These are phyloP conservation scores for Trachelus troglodyta DNA, from an alignment of 2,888 invertebrate genomes.

Conservation along the genomic window DNA sequence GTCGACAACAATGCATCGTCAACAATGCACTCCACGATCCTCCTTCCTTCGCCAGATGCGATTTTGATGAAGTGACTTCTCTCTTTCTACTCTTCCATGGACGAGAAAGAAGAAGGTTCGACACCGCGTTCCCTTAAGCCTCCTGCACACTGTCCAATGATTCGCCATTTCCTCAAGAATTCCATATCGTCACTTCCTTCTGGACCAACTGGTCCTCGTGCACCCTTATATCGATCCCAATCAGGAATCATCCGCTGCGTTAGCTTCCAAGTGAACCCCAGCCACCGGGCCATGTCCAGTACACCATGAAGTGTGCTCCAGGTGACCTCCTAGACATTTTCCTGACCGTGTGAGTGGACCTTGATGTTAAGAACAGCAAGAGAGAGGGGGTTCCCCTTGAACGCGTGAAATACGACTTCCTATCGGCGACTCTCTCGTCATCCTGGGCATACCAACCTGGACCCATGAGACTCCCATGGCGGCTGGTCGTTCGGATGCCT, in stretches of 20 bases:
- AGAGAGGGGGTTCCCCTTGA: slow-evolving; percentile 14
- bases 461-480: not conserved
- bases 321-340: not conserved
- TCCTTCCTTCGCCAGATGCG: slow-evolving; percentile 47
- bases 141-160: slow-evolving; percentile 3
- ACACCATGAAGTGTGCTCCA: not conserved
- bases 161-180: not conserved
- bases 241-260: not conserved
- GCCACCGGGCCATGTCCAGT: not conserved
- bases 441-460: slow-evolving; percentile 32
- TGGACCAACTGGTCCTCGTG: not conserved
- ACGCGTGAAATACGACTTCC: slow-evolving; percentile 41
- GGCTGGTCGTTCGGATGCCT: slow-evolving; percentile 24
- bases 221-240: not conserved
- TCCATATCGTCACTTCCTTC: not conserved
- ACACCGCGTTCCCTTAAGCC: not conserved
- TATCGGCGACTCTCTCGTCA: slow-evolving; percentile 34
- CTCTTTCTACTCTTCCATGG: slow-evolving; percentile 11
- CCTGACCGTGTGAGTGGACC: slow-evolving; percentile 25
- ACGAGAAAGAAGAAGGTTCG: slow-evolving; percentile 4
- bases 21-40: slow-evolving; percentile 47
- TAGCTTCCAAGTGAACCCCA: not conserved
- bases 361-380: not conserved
- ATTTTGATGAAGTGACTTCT: slow-evolving; percentile 57
- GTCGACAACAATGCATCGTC: slow-evolving; percentile 45